phyloP scores from a whole-genome alignment of 2,888 invertebrate genomes.

The Oxycera nigricornis region DNA sequence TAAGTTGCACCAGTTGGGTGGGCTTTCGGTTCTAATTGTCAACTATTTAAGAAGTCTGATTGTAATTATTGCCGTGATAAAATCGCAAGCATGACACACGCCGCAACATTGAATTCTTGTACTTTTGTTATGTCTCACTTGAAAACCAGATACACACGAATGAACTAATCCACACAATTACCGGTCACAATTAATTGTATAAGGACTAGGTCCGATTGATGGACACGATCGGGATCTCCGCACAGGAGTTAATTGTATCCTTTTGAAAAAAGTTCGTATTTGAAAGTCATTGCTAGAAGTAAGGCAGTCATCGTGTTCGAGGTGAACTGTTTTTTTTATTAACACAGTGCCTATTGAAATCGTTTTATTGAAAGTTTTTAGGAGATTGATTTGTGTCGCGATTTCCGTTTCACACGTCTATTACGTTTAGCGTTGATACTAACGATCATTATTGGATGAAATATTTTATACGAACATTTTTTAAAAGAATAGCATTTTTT shows the following conservation, averaged over 20 bases:
- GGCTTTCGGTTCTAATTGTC: too few species aligned
- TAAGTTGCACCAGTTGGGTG: too few species aligned
- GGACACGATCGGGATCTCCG: background rate
- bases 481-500: conserved; percentile 9
- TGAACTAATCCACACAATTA: background rate
- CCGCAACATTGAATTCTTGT: background rate
- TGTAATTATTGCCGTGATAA: too few species aligned
- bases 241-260: background rate
- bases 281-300: background rate
- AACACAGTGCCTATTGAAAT: conserved; percentile 39
- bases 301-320: conserved; percentile 21
- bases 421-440: background rate
- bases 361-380: conserved; percentile 32
- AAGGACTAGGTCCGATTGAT: background rate
- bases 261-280: conserved; percentile 18
- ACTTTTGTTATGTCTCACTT: background rate
- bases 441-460: conserved; percentile 30
- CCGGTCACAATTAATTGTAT: background rate
- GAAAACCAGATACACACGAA: background rate
- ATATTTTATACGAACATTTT: conserved; percentile 33
- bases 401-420: conserved; percentile 4
- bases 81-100: too few species aligned
- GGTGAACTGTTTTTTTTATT: conserved; percentile 33
- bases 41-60: too few species aligned
- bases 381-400: conserved; percentile 6